Percentiles rank a stretch among this genome's conserved stretches.
Evolutionary conservation across 2,888 invertebrate species (phyloP).

Genomic region (Erebia epiphron): DNA sequence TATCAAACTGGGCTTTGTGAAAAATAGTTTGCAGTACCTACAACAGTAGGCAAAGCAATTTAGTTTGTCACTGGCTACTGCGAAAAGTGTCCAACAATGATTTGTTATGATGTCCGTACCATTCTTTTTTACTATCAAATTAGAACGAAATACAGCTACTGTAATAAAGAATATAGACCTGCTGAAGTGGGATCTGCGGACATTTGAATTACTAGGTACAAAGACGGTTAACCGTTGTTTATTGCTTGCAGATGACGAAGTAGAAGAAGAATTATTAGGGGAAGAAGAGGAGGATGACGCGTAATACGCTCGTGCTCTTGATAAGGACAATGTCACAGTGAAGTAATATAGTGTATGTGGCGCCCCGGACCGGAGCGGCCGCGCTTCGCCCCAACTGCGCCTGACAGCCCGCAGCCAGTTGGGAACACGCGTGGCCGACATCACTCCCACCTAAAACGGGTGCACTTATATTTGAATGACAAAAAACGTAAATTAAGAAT

Average conservation of each 20-base stretch:
- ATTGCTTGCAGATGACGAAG: conserved; percentile 78
- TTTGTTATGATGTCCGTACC: too few species aligned
- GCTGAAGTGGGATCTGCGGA: too few species aligned
- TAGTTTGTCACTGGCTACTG: too few species aligned
- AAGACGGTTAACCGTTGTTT: neutral
- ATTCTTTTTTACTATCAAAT: too few species aligned
- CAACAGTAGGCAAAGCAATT: too few species aligned
- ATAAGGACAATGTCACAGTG: conserved; percentile 83
- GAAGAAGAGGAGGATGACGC: conserved; percentile 81
- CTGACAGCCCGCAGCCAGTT: conserved; percentile 45
- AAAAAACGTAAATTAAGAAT: conserved; percentile 75
- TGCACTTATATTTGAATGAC: conserved; percentile 83
- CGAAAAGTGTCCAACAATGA: too few species aligned
- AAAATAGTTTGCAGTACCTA: too few species aligned
- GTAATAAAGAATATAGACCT: too few species aligned
- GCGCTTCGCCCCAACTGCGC: conserved; percentile 76
- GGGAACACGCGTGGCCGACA: conserved; percentile 68
- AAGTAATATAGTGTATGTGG: conserved; percentile 80
- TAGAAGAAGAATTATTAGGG: conserved; percentile 77
- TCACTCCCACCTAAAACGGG: conserved; percentile 79
- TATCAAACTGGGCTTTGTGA: too few species aligned
- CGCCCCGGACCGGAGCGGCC: conserved; percentile 76
- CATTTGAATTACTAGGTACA: neutral
- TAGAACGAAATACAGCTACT: too few species aligned
- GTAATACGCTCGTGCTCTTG: conserved; percentile 79